Base-by-base conservation (phyloP, 2,888 invertebrate species). In the Andrena flavipes region DNA sequence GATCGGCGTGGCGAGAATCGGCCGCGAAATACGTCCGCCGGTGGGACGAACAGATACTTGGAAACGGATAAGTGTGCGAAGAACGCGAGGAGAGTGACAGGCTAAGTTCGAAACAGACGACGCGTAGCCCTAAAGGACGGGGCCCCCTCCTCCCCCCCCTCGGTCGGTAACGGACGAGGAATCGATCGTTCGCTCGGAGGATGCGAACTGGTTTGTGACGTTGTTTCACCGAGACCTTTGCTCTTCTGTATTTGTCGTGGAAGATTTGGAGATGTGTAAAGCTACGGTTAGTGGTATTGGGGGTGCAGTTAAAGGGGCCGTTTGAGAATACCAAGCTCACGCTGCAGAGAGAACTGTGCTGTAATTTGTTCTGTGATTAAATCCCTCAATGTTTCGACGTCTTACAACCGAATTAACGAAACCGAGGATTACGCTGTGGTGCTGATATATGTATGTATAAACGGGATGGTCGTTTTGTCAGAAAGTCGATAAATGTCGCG, bases 101-200 rank as follows among this genome's bases (percentile, higher is more conserved):
- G 84, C 79, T 84, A 79, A 79, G 83, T 75, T 84, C 68, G 79
- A 78, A 79, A 74, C 71, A 51, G 73, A 69, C 69, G 80, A 87
- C 79, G 84, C 82, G 35, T 79, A 59, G 51, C 54, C 67, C 76
- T 72, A 48, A 65, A 65, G 42, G 42, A 16, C 42, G 42, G 16
- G 0, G 0, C 35, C 10, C 10, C 64, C 13, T 10, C 10, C 10
- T 62, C 13, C 1, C 42, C 13, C 4, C 65, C 48, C 75, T 79
- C 85, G 70, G 87, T 84, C 84, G 86, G 77, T 87, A 86, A 82
- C 63, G 48, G 10, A 13, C n/a, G 5, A 35, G 56, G 20, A 62
- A 84, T 86, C 82, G 73, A 87, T 86, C 20, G 0, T 72, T 16
- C 13, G 20, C 72, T 72, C 62, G 49, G 6, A 13, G 30, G 62